phyloP scores from a whole-genome alignment of 2,797 vertebrate genomes.

The Mus minutoides region DNA sequence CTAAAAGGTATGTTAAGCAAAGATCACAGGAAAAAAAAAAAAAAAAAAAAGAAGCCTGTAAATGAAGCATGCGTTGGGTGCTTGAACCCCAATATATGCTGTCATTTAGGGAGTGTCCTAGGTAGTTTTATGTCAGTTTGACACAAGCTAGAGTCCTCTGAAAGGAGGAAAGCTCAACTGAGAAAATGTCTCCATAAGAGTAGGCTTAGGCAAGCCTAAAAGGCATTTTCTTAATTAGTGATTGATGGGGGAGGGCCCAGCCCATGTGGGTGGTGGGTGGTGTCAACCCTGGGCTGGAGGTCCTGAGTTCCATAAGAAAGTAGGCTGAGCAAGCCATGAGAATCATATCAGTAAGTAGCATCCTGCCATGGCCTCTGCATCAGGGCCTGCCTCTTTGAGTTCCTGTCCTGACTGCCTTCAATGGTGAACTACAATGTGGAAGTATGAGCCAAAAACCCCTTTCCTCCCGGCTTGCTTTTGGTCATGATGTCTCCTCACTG shows the following conservation, averaged over 20 bases:
- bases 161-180: background rate
- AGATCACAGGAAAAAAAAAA: background rate
- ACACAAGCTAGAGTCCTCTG: background rate
- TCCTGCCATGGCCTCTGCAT: background rate
- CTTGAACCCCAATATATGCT: background rate
- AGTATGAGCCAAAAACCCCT: background rate
- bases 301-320: background rate
- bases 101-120: background rate
- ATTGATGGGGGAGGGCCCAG: background rate
- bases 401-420: background rate
- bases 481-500: background rate
- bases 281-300: too few species aligned
- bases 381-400: background rate
- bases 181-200: background rate
- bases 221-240: background rate
- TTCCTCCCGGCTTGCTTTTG: background rate
- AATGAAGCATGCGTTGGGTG: background rate
- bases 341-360: background rate
- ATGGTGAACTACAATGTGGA: background rate
- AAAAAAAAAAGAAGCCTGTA: background rate
- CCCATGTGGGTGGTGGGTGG: background rate
- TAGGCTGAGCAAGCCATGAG: background rate
- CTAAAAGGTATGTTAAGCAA: slow-evolving; percentile 40
- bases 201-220: background rate
- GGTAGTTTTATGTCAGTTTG: background rate